Conservation (phyloP, 2,888 invertebrate species). For the Pyrgus malvae region DNA sequence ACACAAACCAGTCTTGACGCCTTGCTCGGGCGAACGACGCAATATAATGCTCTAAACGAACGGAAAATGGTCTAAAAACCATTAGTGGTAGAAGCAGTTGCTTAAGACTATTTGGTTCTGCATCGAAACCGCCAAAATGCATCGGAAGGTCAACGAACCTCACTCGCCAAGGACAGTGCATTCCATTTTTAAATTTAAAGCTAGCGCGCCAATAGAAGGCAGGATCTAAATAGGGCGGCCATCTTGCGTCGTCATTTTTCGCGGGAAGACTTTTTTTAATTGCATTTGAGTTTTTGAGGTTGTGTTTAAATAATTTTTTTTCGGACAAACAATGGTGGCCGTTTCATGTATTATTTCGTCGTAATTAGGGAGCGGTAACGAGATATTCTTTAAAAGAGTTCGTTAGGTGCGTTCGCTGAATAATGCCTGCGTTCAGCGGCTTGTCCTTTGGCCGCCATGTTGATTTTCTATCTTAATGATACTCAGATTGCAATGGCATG, state of each 20-base stretch:
- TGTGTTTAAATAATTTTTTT: conserved; percentile 53
- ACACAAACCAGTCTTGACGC: conserved; percentile 35
- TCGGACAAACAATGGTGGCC: conserved; percentile 63
- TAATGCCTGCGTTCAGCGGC: conserved; percentile 19
- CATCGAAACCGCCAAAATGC: conserved; percentile 76
- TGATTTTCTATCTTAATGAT: conserved; percentile 23
- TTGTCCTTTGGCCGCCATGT: conserved; percentile 17
- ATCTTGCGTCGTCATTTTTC: conserved; percentile 73
- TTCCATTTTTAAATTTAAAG: conserved; percentile 79
- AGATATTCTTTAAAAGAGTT: conserved; percentile 41
- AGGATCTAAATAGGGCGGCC: conserved; percentile 78
- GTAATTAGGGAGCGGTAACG: conserved; percentile 76
- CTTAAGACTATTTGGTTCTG: conserved; percentile 55
- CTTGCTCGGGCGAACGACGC: conserved; percentile 32
- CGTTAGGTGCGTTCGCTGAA: conserved; percentile 39
- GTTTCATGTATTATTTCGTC: conserved; percentile 67
- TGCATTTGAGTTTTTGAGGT: conserved; percentile 59
- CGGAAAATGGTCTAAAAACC: conserved; percentile 46
- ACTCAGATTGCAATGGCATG: conserved; percentile 5
- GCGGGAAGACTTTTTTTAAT: conserved; percentile 63
- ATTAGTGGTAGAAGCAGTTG: conserved; percentile 35
- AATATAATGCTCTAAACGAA: conserved; percentile 47
- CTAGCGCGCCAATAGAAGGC: conserved; percentile 79
- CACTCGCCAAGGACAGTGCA: conserved; percentile 78
- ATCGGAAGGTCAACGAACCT: conserved; percentile 79